phyloP scores from a whole-genome alignment of 2,888 invertebrate species.

The Cotesia congregata region DNA sequence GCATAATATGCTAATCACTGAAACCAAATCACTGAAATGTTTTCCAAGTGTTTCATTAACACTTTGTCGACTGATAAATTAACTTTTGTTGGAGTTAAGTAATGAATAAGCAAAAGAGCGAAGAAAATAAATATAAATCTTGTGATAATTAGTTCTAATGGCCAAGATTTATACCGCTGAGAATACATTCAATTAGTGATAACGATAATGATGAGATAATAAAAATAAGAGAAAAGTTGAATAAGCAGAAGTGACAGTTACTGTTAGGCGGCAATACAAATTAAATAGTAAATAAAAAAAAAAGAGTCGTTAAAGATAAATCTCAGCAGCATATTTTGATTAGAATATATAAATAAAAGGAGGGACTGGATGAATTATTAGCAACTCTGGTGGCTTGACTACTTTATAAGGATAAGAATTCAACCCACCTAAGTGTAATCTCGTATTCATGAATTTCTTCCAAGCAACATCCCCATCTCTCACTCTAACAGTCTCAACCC shows the following conservation, averaged over 20 bases:
- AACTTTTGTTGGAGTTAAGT: background rate
- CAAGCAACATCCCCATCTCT: conserved; percentile 32
- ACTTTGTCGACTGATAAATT: conserved; percentile 41
- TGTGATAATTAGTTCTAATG: background rate
- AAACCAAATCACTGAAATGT: conserved; percentile 40
- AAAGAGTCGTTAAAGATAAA: background rate
- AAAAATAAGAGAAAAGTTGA: too few species aligned
- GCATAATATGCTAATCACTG: conserved; percentile 35
- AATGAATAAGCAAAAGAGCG: background rate
- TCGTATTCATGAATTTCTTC: conserved; percentile 63
- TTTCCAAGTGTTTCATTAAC: conserved; percentile 48
- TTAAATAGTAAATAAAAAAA: background rate
- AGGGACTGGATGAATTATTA: background rate
- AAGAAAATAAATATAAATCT: background rate
- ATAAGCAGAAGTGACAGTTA: too few species aligned
- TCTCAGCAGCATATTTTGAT: background rate
- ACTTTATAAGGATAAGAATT: background rate
- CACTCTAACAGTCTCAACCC: conserved; percentile 13
- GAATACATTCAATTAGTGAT: too few species aligned
- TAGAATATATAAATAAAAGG: conserved; percentile 14
- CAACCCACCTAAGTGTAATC: conserved; percentile 51
- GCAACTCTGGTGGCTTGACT: conserved; percentile 17
- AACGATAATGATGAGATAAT: too few species aligned
- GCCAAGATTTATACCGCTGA: too few species aligned
- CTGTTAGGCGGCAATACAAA: too few species aligned